These are phyloP conservation scores for Fragum whitleyi DNA, from an alignment of 2,888 invertebrate genomes.

Conservation along the genomic window DNA sequence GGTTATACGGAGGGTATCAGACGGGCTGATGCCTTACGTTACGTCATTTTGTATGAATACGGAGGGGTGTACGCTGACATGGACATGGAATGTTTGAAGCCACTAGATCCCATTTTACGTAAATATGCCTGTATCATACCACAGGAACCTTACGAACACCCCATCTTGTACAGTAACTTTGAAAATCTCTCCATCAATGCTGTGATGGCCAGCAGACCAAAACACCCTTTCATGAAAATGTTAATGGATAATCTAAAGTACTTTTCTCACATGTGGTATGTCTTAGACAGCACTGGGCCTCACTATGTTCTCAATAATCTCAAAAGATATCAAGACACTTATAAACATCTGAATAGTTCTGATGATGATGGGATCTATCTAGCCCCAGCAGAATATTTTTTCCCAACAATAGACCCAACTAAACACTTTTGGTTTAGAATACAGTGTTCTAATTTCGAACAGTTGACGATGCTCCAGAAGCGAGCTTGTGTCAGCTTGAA, in stretches of 20 bases:
- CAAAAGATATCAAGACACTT: conserved; percentile 64
- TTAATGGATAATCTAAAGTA: conserved; percentile 73
- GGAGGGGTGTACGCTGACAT: conserved; percentile 83
- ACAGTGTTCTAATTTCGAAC: conserved; percentile 71
- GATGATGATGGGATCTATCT: conserved; percentile 72
- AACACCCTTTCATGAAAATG: conserved; percentile 79
- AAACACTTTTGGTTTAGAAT: conserved; percentile 75
- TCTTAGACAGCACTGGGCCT: conserved; percentile 81
- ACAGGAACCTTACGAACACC: conserved; percentile 81
- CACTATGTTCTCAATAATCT: conserved; percentile 76
- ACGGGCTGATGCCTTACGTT: conserved; percentile 81
- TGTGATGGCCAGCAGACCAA: conserved; percentile 76
- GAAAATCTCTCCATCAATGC: conserved; percentile 80
- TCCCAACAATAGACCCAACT: conserved; percentile 78
- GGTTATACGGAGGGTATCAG: conserved; percentile 78
- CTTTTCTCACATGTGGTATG: conserved; percentile 79
- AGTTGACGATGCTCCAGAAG: conserved; percentile 69
- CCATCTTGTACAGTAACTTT: conserved; percentile 78
- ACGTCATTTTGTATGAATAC: conserved; percentile 81
- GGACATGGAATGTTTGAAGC: conserved; percentile 80
- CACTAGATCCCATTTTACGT: conserved; percentile 73
- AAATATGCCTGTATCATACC: conserved; percentile 79
- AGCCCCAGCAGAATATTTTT: conserved; percentile 80
- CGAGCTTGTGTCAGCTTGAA: conserved; percentile 77
- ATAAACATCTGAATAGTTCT: conserved; percentile 34